A percentile compares a stretch with the other conserved stretches of the same genome.
Conservation (phyloP, 2,888 invertebrate genomes). For the Corythucha ciliata region DNA sequence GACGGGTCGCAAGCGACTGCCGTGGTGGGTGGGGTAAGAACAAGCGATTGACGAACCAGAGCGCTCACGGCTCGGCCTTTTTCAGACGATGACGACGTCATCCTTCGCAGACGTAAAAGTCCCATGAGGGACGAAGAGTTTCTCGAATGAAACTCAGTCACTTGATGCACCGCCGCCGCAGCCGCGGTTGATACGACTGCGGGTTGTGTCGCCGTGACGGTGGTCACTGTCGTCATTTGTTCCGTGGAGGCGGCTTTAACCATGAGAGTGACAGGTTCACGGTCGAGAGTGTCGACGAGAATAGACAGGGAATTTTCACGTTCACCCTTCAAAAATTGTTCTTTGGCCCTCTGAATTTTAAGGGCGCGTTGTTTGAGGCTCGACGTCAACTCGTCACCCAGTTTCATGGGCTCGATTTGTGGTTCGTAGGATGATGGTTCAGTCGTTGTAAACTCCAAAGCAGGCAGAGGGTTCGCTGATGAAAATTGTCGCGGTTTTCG, state of each 20-base stretch:
- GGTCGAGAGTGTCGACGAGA: slow-evolving; percentile 12
- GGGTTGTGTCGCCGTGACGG: not conserved
- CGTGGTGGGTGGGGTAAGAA: too few species aligned
- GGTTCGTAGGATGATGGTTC: too few species aligned
- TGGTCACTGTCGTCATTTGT: not conserved
- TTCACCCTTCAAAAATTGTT: slow-evolving; percentile 47
- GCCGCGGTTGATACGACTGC: slow-evolving; percentile 6
- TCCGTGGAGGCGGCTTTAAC: slow-evolving; percentile 22
- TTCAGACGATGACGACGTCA: too few species aligned
- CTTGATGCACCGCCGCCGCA: not conserved
- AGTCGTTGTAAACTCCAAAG: too few species aligned
- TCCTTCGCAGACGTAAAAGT: too few species aligned
- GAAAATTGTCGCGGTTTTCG: slow-evolving; percentile 19
- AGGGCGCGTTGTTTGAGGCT: slow-evolving; percentile 44
- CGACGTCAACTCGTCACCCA: slow-evolving; percentile 21
- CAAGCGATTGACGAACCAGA: too few species aligned
- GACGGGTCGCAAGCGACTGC: too few species aligned
- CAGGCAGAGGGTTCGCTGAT: slow-evolving; percentile 5
- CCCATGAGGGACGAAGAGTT: too few species aligned
- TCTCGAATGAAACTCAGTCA: too few species aligned
- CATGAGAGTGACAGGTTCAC: slow-evolving; percentile 2
- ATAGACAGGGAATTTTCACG: slow-evolving; percentile 14
- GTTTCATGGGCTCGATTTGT: slow-evolving; percentile 8
- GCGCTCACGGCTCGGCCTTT: too few species aligned
- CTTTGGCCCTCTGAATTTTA: slow-evolving; percentile 60